Base-by-base conservation (phyloP, 2,797 vertebrate genomes). In the Siniperca obscura region DNA sequence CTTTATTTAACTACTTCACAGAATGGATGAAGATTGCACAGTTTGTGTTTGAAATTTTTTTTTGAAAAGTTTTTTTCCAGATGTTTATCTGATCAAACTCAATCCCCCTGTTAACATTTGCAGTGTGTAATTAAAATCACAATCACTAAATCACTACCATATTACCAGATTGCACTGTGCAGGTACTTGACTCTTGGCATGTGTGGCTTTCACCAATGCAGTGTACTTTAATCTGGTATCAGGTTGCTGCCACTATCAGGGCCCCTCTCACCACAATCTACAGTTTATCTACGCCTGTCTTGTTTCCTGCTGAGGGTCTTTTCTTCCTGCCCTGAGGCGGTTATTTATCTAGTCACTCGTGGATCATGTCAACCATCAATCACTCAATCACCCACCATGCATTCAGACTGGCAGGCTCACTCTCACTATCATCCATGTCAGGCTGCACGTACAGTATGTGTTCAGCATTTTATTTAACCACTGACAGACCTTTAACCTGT, bases 401-500 rank as follows among this genome's bases (percentile, higher is more conserved):
- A 73, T 42, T 70, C 55, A 65, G 27, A 14, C 57, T 38, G 67
- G 36, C 84, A 84, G 53, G 65, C 62, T 75, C 3, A 10, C 73
- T 76, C 57, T 72, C 74, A 80, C 75, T 53, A 76, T 74, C 78
- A 65, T 27, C 3, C 9, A 74, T 44, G 66, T 89, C 81, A 70
- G 80, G 60, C 74, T 72, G 61, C 56, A 48, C 64, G 30, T 81
- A 72, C 60, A 66, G 77, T 53, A 79, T 66, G 71, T 70, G 78
- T 69, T 85, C 70, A 84, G 81, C 65, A 59, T 72, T 70, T 40
- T 88, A 84, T 92, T 92, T 89, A 88, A 82, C 27, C 55, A 76
- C 70, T 13, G 59, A 87, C 42, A 48, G 84, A 93, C 86, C 87
- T 90, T 92, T 85, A 88, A 82, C 76, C 84, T 64, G 80, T 71